Conservation (phyloP, 2,888 invertebrate genomes). For the Thereva nobilitata region DNA sequence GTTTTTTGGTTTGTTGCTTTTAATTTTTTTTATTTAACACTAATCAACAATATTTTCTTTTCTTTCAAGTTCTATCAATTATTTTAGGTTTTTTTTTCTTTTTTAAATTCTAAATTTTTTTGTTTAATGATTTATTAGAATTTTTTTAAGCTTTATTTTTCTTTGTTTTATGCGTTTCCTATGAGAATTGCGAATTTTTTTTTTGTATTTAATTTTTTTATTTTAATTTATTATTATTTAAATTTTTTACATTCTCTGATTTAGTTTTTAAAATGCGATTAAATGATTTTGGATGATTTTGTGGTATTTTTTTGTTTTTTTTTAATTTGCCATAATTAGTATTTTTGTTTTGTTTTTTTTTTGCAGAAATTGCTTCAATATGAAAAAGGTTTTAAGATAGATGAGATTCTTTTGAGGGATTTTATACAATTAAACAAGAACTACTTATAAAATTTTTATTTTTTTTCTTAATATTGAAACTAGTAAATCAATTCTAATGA, state of each 20-base stretch:
- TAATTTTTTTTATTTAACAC: constrained; percentile 14
- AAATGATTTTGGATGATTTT: constrained; percentile 11
- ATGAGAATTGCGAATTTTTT: constrained; percentile 5
- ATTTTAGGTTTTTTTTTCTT: constrained; percentile 3
- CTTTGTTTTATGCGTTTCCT: background rate
- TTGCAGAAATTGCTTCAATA: background rate
- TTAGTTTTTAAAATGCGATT: constrained; percentile 35
- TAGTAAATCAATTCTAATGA: no score
- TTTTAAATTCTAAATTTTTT: background rate
- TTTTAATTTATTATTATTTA: background rate
- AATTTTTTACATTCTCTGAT: constrained; percentile 33
- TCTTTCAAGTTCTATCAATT: constrained; percentile 6
- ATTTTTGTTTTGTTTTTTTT: background rate
- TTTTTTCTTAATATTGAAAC: no score
- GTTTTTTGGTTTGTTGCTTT: constrained; percentile 5
- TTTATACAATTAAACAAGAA: no score
- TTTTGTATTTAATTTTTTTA: background rate
- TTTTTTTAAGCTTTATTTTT: no score
- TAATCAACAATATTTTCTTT: constrained; percentile 28
- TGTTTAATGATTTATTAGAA: constrained; percentile 3
- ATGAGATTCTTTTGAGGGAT: no score
- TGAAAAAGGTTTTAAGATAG: no score
- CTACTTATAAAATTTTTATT: no score
- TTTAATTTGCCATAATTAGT: background rate
- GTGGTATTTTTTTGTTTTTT: background rate